These are phyloP conservation scores for Sarcophaga variegata DNA, from an alignment of 2,888 invertebrate species.

Conservation along the genomic window DNA sequence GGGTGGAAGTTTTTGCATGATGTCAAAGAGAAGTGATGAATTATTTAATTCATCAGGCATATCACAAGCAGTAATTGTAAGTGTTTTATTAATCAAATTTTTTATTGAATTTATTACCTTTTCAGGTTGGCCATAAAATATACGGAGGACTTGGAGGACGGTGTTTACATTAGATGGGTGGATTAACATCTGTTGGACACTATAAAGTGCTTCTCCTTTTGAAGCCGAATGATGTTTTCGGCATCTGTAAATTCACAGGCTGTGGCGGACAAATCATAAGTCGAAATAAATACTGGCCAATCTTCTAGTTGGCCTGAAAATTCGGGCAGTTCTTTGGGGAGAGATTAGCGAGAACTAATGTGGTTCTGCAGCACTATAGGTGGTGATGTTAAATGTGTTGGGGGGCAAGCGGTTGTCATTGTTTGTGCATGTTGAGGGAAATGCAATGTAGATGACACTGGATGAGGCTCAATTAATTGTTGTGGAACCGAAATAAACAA, in stretches of 20 bases:
- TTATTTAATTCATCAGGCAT: slow-evolving; percentile 29
- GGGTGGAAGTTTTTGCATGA: slow-evolving; percentile 25
- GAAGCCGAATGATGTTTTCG: slow-evolving; percentile 12
- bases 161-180: slow-evolving; percentile 16
- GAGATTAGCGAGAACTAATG: slow-evolving; percentile 25
- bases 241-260: slow-evolving; percentile 23
- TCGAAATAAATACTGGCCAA: slow-evolving; percentile 47
- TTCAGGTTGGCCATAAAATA: slow-evolving; percentile 33
- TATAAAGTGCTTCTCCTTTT: slow-evolving; percentile 34
- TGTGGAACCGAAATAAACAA: neutral
- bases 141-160: slow-evolving; percentile 17
- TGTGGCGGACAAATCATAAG: slow-evolving; percentile 39
- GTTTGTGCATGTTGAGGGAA: neutral
- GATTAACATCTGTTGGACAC: slow-evolving; percentile 37
- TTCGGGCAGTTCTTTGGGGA: slow-evolving; percentile 41
- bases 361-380: slow-evolving; percentile 9
- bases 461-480: neutral
- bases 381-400: neutral
- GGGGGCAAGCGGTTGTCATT: neutral
- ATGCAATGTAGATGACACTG: neutral
- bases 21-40: slow-evolving; percentile 17
- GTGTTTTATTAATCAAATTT: slow-evolving; percentile 32
- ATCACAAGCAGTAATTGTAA: slow-evolving; percentile 15
- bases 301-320: slow-evolving; percentile 54
- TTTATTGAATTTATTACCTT: slow-evolving; percentile 17